These are phyloP conservation scores for Intellagama lesueurii DNA, from an alignment of 2,797 vertebrate species.

Conservation along the genomic window DNA sequence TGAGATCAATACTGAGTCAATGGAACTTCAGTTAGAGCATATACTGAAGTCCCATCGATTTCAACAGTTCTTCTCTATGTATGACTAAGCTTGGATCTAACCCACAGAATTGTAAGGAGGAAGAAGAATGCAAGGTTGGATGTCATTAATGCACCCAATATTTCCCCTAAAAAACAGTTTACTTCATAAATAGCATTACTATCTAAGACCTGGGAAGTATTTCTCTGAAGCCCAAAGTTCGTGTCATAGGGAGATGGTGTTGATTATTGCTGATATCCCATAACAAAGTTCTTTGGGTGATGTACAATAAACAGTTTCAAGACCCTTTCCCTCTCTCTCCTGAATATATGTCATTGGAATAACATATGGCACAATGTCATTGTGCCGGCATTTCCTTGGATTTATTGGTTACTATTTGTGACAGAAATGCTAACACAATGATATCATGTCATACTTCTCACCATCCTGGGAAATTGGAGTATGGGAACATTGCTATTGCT, in stretches of 20 bases:
- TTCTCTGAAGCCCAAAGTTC: not conserved
- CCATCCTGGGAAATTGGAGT: not conserved
- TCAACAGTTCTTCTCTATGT: not conserved
- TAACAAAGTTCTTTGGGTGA: not conserved
- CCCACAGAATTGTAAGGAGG: not conserved
- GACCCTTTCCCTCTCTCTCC: not conserved
- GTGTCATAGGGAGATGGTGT: not conserved
- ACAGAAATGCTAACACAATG: no score
- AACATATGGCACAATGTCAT: no score
- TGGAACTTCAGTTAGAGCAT: no score
- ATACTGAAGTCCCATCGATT: not conserved
- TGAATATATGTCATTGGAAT: no score
- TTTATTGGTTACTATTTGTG: not conserved
- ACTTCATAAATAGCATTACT: not conserved
- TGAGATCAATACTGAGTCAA: no score
- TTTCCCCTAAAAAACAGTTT: not conserved
- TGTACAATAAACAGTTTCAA: not conserved
- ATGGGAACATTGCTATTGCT: not conserved
- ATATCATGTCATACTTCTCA: not conserved
- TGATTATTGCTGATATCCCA: not conserved
- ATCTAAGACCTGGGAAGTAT: not conserved
- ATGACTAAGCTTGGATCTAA: not conserved
- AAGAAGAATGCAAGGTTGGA: not conserved
- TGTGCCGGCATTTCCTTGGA: no score
- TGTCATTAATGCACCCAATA: not conserved